These are phyloP conservation scores for Chiloscyllium punctatum DNA, from an alignment of 2,797 vertebrate genomes.

Conservation along the genomic window DNA sequence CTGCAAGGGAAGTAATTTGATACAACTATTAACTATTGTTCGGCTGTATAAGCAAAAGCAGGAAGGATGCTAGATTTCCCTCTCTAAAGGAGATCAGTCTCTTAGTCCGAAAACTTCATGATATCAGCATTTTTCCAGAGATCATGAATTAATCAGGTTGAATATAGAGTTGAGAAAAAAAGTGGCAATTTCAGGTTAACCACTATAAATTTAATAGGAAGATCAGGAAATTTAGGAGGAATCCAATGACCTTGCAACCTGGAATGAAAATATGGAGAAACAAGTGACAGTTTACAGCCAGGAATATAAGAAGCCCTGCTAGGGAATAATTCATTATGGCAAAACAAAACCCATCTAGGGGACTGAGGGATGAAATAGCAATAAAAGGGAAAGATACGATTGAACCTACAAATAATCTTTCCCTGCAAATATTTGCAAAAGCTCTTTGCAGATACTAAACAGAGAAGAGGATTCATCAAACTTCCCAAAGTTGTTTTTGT, in stretches of 20 bases:
- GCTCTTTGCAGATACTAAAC: not conserved
- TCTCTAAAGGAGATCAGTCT: not conserved
- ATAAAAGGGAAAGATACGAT: not conserved
- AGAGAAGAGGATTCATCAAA: not conserved
- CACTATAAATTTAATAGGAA: not conserved
- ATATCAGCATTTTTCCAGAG: not conserved
- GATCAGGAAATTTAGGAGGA: not conserved
- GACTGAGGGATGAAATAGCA: not conserved
- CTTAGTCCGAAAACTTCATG: not conserved
- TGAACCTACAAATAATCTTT: not conserved
- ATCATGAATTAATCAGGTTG: not conserved
- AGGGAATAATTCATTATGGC: not conserved
- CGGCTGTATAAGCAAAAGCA: not conserved
- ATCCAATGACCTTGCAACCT: not conserved
- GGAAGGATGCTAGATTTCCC: not conserved
- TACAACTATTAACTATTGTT: too few species aligned
- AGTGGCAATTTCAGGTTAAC: not conserved
- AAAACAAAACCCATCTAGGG: not conserved
- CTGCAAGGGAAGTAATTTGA: too few species aligned
- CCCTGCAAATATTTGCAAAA: not conserved
- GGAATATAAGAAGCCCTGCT: not conserved
- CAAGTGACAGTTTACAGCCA: not conserved
- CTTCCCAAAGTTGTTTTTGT: not conserved
- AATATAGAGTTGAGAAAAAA: not conserved
- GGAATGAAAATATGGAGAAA: not conserved